Evolutionary conservation across 2,888 invertebrate species (phyloP).

Genomic region (Pandemis corylana): DNA sequence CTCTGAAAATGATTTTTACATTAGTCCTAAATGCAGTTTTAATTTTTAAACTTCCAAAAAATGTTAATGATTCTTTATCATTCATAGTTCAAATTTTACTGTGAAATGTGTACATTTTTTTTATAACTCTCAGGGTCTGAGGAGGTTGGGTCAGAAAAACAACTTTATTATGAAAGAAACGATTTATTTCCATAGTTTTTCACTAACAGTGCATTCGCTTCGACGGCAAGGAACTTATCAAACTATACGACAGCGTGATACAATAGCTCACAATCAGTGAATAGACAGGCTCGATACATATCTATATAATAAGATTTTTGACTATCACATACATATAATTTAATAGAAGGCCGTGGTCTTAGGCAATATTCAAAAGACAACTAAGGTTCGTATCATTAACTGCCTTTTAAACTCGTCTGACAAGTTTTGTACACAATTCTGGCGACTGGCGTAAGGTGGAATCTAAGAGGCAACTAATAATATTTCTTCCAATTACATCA

Average conservation of each 20-base stretch:
- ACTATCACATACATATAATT: constrained; percentile 61
- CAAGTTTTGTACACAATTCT: not conserved
- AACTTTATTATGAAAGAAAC: constrained; percentile 72
- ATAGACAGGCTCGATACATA: constrained; percentile 51
- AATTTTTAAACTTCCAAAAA: too few relatives aligned
- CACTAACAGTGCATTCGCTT: constrained; percentile 79
- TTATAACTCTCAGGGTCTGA: too few relatives aligned
- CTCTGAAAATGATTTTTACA: too few relatives aligned
- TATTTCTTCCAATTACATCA: not conserved
- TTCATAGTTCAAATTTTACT: too few relatives aligned
- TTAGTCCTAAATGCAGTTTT: too few relatives aligned
- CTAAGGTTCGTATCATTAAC: constrained; percentile 11
- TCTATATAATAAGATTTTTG: constrained; percentile 45
- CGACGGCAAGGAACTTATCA: constrained; percentile 61
- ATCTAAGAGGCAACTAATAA: not conserved
- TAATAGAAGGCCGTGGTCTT: constrained; percentile 75
- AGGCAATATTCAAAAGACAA: constrained; percentile 61
- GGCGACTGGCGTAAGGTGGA: not conserved
- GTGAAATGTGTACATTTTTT: too few relatives aligned
- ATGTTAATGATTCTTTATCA: too few relatives aligned
- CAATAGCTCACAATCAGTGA: constrained; percentile 67
- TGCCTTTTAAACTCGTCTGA: not conserved
- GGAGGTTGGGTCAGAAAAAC: constrained; percentile 47
- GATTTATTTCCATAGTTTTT: constrained; percentile 74
- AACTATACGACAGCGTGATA: constrained; percentile 70